Evolutionary conservation across 2,888 invertebrate genomes (phyloP).

Genomic region (Ormyrus thymus): DNA sequence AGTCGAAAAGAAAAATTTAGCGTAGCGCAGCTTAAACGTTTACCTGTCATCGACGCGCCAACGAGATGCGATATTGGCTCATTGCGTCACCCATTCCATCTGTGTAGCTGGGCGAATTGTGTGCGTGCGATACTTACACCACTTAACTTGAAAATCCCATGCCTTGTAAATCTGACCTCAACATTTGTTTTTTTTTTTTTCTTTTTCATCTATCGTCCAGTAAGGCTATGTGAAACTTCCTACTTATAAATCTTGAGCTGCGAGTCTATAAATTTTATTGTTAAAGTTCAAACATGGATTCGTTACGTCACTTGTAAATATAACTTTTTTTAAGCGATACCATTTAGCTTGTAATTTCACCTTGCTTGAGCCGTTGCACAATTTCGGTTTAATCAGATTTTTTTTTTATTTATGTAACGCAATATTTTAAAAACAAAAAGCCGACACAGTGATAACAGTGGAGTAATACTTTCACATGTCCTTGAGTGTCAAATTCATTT

Average conservation of each 20-base stretch:
- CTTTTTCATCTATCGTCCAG: not conserved
- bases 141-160: conserved; percentile 1
- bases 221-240: not conserved
- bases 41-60: conserved; percentile 28
- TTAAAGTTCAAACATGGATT: too few species aligned
- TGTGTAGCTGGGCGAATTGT: conserved; percentile 1
- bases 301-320: too few species aligned
- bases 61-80: conserved; percentile 23
- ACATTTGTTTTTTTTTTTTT: not conserved
- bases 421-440: not conserved
- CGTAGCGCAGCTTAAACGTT: conserved; percentile 1
- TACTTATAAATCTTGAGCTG: too few species aligned
- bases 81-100: conserved; percentile 8
- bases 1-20: not conserved
- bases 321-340: too few species aligned
- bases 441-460: too few species aligned
- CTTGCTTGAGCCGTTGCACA: too few species aligned
- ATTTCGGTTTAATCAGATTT: not conserved
- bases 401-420: not conserved
- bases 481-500: not conserved
- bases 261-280: too few species aligned
- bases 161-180: not conserved
- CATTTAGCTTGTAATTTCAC: too few species aligned
- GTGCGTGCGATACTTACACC: not conserved
- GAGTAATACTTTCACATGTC: not conserved